Percentiles rank a stretch among this genome's conserved stretches.
phyloP scores from a whole-genome alignment of 2,113 vertebrate species.

The Podarcis muralis region DNA sequence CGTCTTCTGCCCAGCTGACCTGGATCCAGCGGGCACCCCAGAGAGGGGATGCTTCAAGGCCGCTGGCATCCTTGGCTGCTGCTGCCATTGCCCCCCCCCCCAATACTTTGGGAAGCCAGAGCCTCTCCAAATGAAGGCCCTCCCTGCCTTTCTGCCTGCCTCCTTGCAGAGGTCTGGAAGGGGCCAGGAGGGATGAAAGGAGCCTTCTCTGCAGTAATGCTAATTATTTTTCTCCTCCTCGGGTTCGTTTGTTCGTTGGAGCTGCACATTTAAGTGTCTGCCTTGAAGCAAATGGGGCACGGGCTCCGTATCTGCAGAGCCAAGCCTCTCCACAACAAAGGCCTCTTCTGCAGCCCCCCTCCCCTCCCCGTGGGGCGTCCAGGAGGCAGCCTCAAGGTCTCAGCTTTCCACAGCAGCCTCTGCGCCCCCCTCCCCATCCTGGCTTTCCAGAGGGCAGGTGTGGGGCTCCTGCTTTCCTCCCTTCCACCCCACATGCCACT shows the following conservation, averaged over 20 bases:
- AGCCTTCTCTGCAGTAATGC: neutral
- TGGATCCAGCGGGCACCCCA: neutral
- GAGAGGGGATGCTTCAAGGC: neutral
- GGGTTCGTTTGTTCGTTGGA: constrained; percentile 17
- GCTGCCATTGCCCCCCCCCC: too few species aligned
- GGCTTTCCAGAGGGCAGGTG: neutral
- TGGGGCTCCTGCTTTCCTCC: neutral
- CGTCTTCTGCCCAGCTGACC: neutral
- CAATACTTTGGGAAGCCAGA: neutral
- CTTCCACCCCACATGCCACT: too few species aligned
- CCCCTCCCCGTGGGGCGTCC: neutral
- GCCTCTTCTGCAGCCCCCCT: neutral
- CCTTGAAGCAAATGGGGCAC: constrained; percentile 14
- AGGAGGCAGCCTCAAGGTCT: neutral
- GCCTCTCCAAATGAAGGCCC: neutral
- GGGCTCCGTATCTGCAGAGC: constrained; percentile 23
- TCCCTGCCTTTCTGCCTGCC: neutral
- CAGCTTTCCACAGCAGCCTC: too few species aligned
- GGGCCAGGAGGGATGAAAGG: neutral
- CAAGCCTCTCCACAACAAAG: constrained; percentile 30
- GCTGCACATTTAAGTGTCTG: neutral
- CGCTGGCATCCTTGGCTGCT: neutral
- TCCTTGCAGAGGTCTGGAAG: neutral
- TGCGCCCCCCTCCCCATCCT: neutral
- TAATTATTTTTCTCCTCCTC: neutral